Evolutionary conservation across 2,113 vertebrate genomes (phyloP).

Genomic region (Mus pahari): DNA sequence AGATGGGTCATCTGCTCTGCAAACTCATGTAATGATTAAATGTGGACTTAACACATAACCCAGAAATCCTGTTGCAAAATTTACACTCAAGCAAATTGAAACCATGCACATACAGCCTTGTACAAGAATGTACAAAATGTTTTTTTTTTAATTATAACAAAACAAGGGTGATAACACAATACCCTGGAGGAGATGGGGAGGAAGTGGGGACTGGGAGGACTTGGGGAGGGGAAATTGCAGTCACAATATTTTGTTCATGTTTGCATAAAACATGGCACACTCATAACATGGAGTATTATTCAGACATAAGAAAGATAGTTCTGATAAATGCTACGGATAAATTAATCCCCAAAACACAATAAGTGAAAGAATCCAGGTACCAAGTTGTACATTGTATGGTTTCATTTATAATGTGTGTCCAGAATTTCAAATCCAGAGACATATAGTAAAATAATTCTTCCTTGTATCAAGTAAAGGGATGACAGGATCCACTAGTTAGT

Average conservation of each 20-base stretch:
- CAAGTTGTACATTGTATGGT: not conserved
- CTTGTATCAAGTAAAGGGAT: not conserved
- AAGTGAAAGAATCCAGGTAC: not conserved
- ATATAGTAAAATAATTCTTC: not conserved
- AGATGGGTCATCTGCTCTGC: not conserved
- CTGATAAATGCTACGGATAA: not conserved
- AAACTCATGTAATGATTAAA: not conserved
- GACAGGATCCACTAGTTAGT: not conserved
- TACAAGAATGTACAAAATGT: not conserved
- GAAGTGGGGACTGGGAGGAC: no score
- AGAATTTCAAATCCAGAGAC: not conserved
- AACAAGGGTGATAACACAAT: not conserved
- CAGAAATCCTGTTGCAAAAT: not conserved
- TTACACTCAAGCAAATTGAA: not conserved
- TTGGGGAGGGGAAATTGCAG: no score
- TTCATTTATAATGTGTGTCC: not conserved
- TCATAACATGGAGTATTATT: not conserved
- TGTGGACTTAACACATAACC: not conserved
- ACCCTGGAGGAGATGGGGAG: no score
- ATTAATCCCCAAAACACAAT: not conserved
- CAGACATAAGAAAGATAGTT: not conserved
- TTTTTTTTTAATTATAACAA: not conserved
- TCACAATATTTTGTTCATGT: no score
- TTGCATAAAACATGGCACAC: not conserved
- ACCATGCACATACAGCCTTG: not conserved